phyloP scores from a whole-genome alignment of 2,113 vertebrate genomes.

The Tragelaphus buxtoni region DNA sequence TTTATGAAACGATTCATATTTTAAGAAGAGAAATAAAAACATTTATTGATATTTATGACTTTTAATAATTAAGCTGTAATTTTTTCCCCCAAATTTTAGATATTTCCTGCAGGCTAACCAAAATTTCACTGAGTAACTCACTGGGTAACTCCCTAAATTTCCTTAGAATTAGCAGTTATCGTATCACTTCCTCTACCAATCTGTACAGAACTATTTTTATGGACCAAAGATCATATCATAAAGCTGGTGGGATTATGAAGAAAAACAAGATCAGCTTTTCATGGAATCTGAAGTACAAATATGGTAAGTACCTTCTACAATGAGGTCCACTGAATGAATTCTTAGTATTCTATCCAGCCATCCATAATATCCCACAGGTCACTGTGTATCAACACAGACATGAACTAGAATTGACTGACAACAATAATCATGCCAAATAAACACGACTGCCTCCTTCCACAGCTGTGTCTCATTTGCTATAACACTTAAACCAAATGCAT shows the following conservation, averaged over 20 bases:
- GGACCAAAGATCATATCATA: neutral
- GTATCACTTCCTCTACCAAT: constrained; percentile 10
- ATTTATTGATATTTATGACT: neutral
- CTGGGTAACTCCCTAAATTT: constrained; percentile 43
- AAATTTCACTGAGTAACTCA: constrained; percentile 13
- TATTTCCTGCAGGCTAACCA: neutral
- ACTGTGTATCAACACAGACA: neutral
- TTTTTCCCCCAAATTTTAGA: neutral
- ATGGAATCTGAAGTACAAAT: neutral
- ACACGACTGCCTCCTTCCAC: neutral
- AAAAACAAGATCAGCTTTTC: neutral
- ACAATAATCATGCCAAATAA: neutral
- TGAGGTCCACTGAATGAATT: neutral
- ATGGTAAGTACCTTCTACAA: neutral
- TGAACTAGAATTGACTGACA: neutral
- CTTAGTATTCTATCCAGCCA: neutral
- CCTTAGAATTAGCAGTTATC: neutral
- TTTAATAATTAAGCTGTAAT: neutral
- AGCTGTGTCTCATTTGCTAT: neutral
- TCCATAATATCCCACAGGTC: neutral
- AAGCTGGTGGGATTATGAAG: neutral
- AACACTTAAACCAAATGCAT: neutral
- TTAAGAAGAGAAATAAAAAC: neutral
- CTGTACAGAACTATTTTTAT: neutral
- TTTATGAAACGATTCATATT: neutral